Conservation (phyloP, 1,140 invertebrate species). For the Calosoma granatense region DNA sequence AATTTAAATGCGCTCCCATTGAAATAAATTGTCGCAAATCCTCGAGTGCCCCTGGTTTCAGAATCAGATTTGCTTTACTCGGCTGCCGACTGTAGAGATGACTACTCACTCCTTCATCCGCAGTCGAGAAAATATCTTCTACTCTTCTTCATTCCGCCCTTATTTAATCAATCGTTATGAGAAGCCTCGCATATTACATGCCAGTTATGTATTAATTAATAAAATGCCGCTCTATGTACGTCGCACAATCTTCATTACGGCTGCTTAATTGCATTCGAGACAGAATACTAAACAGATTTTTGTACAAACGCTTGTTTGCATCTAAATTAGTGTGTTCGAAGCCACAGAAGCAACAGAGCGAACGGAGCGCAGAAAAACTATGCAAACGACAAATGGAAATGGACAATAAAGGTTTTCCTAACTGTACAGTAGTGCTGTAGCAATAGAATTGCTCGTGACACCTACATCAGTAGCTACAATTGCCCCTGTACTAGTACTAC, state of each 20-base stretch:
- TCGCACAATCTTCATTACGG: not conserved
- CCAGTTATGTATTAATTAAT: constrained; percentile 8
- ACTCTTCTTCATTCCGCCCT: not conserved
- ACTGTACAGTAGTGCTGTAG: not conserved
- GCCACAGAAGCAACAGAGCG: too few species aligned
- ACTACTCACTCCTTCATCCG: not conserved
- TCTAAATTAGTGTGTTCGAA: constrained; percentile 4
- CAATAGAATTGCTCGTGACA: not conserved
- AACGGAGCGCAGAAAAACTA: not conserved
- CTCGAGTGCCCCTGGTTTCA: not conserved
- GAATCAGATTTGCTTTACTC: not conserved
- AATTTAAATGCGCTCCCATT: constrained; percentile 8
- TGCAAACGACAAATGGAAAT: constrained; percentile 5
- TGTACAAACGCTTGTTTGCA: constrained; percentile 5
- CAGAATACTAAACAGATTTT: constrained; percentile 5
- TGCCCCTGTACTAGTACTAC: not conserved
- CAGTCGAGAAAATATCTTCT: not conserved
- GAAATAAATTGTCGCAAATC: constrained; percentile 9
- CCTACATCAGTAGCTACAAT: too few species aligned
- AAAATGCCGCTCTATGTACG: not conserved
- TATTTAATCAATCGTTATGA: constrained; percentile 6
- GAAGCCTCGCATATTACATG: not conserved
- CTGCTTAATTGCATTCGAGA: constrained; percentile 3
- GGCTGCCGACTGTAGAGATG: too few species aligned
- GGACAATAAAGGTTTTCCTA: not conserved